A percentile compares a stretch with the other conserved stretches of the same genome.
phyloP scores from a whole-genome alignment of 2,888 invertebrate genomes.

The Eretmocerus hayati region DNA sequence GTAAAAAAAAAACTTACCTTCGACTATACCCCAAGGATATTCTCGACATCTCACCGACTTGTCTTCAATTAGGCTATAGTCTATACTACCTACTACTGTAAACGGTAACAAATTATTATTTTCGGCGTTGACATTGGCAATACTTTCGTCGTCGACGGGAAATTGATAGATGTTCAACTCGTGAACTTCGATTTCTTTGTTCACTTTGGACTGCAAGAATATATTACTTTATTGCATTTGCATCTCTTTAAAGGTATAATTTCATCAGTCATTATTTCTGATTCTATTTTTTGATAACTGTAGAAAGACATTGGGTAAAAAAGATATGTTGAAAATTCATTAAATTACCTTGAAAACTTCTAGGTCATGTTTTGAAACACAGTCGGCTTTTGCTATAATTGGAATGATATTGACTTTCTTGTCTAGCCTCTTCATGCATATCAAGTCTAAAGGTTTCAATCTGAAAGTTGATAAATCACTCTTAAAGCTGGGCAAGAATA shows the following conservation, averaged over 20 bases:
- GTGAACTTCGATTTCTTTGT: not conserved
- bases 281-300: too few species aligned
- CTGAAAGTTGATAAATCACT: too few species aligned
- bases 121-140: not conserved
- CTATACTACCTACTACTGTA: not conserved
- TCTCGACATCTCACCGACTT: conserved; percentile 93
- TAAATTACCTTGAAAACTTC: conserved; percentile 80
- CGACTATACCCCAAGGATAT: conserved; percentile 98
- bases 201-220: not conserved
- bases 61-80: conserved; percentile 74
- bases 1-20: conserved; percentile 54
- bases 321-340: too few species aligned
- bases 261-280: too few species aligned
- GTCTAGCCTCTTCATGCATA: conserved; percentile 97
- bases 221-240: too few species aligned
- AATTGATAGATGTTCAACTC: not conserved
- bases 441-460: conserved; percentile 92
- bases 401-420: conserved; percentile 98
- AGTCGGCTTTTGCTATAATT: conserved; percentile 98
- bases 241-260: too few species aligned
- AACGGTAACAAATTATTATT: not conserved
- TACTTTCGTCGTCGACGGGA: not conserved
- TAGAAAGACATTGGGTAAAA: too few species aligned
- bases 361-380: conserved; percentile 93
- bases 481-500: too few species aligned